Evolutionary conservation across 2,797 vertebrate genomes (phyloP), one percentile per base, ranked within the genome.

Genomic region (Anomalospiza imberbis): DNA sequence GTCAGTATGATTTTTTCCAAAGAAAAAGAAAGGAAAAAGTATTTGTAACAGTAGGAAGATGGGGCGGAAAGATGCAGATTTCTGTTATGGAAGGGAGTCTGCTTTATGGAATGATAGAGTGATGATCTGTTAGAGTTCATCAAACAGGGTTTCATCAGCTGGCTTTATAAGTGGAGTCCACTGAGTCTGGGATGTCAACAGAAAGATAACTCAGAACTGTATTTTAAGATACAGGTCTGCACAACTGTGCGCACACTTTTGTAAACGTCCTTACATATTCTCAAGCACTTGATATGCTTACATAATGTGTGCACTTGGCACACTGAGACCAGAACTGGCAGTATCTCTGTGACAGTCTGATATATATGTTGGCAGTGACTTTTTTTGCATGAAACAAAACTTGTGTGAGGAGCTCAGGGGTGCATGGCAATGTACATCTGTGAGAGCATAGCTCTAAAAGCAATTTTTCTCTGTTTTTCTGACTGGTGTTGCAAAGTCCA

Each of bases 281-380:
- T 87, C 29, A 71, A 24, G 67, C 84, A 76, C 77, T 88, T 91
- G 83, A 78, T 79, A 71, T 2, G 44, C 54, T 95, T 95, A 88
- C 65, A 63, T 95, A 95, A 87, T 67, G 51, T 50, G 77, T 40
- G 48, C 17, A 12, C 58, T 88, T 95, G 92, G 83, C 91, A 86
- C 26, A 13, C 29, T 73, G 90, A 91, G 92, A 78, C 77, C 45
- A 91, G 82, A 94, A 91, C 80, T 89, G 93, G 50, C 91, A 80
- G 51, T 73, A 11, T 86, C 51, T 90, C 73, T 73, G 40, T 85
- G 62, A 17, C 81, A 84, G 90, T 84, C 88, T 91, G 88, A 80
- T 94, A 85, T 57, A 51, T 85, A 84, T 91, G 48, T 94, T 88
- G 88, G 66, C 66, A 86, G 76, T 57, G 21, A 24, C 26, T 50